These are phyloP conservation scores for Pontoporia blainvillei DNA, from an alignment of 2,113 vertebrate genomes.

Conservation along the genomic window DNA sequence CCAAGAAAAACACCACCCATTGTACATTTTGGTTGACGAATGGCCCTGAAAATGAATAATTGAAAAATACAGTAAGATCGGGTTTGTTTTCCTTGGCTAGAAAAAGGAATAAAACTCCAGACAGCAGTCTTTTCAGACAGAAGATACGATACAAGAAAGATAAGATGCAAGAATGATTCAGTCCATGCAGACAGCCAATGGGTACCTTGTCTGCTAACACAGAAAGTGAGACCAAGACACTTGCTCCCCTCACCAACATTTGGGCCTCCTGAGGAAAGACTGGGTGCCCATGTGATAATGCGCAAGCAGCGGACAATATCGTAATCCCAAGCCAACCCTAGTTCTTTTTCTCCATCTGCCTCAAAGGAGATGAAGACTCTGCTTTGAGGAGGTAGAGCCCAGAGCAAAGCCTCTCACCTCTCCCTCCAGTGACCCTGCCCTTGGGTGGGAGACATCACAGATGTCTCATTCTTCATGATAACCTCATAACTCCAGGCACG, in stretches of 20 bases:
- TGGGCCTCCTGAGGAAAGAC: neutral
- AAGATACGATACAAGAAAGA: neutral
- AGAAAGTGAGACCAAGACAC: neutral
- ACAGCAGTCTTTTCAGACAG: neutral
- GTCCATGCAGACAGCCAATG: neutral
- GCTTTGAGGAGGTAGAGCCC: neutral
- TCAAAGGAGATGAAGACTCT: neutral
- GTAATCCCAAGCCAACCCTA: neutral
- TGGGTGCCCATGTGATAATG: fast-evolving
- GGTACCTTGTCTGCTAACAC: neutral
- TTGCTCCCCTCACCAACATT: too few relatives aligned
- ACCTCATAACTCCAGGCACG: constrained; percentile 60
- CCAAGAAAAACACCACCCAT: neutral
- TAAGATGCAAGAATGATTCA: neutral
- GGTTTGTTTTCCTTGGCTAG: neutral
- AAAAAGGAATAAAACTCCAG: neutral
- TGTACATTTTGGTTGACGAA: neutral
- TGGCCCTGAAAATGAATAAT: neutral
- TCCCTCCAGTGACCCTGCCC: neutral
- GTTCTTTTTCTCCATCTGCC: neutral
- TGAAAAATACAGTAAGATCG: neutral
- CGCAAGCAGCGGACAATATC: neutral
- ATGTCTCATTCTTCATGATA: neutral
- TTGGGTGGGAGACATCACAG: neutral
- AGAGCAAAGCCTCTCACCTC: neutral